Conservation (phyloP, 92 coral and sea anemone genomes). For the Porites cylindrica region DNA sequence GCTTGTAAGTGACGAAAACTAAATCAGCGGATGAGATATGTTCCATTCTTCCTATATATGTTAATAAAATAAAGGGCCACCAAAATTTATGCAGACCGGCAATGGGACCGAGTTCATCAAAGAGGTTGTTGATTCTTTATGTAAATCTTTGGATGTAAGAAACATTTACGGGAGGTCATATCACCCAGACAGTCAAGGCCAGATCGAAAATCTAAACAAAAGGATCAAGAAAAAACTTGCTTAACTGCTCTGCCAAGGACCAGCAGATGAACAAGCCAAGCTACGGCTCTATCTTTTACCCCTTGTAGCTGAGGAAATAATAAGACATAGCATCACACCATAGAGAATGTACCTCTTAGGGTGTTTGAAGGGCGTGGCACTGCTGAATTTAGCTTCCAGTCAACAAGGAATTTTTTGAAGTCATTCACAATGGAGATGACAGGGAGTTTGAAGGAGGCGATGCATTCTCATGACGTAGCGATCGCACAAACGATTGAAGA, state of each 20-base stretch:
- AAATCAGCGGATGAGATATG: constrained; percentile 1
- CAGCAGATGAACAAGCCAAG: constrained; percentile 43
- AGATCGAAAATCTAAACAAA: constrained; percentile 59
- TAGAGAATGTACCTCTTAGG: constrained; percentile 49
- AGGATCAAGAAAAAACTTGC: constrained; percentile 40
- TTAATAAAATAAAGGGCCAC: background rate
- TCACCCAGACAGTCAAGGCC: constrained; percentile 64
- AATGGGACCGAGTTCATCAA: background rate
- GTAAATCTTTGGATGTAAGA: background rate
- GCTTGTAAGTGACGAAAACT: constrained; percentile 1
- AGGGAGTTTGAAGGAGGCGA: background rate
- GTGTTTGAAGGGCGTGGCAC: background rate
- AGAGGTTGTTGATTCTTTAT: background rate
- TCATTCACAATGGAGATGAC: background rate
- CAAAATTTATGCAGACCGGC: background rate
- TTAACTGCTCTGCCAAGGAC: constrained; percentile 15
- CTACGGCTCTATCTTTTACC: constrained; percentile 44
- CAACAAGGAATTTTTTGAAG: background rate
- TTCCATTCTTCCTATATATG: background rate
- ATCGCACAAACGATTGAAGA: background rate
- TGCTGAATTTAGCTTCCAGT: background rate
- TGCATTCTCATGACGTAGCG: too few species aligned
- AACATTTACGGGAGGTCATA: constrained; percentile 51
- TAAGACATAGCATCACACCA: constrained; percentile 50
- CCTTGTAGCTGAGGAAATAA: constrained; percentile 39